phyloP scores from a whole-genome alignment of 1,140 invertebrate species.

The Battus philenor region DNA sequence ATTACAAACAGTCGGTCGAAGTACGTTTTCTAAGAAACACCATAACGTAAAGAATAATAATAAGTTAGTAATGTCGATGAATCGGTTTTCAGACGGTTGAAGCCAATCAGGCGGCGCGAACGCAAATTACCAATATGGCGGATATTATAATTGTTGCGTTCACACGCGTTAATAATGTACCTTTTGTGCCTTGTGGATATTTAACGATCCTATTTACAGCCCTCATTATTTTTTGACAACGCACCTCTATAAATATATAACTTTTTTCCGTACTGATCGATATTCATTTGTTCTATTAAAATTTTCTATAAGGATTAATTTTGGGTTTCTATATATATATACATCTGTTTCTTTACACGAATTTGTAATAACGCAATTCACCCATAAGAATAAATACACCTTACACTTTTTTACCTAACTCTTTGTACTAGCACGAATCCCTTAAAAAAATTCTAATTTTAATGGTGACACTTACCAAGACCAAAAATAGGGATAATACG shows the following conservation, averaged over 20 bases:
- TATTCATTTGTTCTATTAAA: too few relatives aligned
- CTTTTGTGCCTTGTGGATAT: conserved; percentile 3
- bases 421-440: too few relatives aligned
- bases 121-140: conserved; percentile 36
- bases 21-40: conserved; percentile 54
- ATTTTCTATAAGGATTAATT: too few relatives aligned
- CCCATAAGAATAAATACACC: too few relatives aligned
- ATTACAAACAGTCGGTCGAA: conserved; percentile 52
- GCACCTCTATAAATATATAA: neutral
- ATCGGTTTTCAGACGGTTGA: conserved; percentile 36
- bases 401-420: too few relatives aligned
- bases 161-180: conserved; percentile 9
- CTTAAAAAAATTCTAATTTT: too few relatives aligned
- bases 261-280: too few relatives aligned
- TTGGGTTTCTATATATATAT: too few relatives aligned
- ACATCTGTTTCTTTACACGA: too few relatives aligned
- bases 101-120: conserved; percentile 32
- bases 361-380: too few relatives aligned
- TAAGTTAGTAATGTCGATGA: conserved; percentile 29
- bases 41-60: conserved; percentile 45
- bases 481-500: too few relatives aligned
- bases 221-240: conserved; percentile 2
- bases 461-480: too few relatives aligned
- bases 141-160: conserved; percentile 24
- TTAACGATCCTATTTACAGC: conserved; percentile 14